Evolutionary conservation across 92 coral and sea anemone species (phyloP).

Genomic region (Galaxea fascicularis): DNA sequence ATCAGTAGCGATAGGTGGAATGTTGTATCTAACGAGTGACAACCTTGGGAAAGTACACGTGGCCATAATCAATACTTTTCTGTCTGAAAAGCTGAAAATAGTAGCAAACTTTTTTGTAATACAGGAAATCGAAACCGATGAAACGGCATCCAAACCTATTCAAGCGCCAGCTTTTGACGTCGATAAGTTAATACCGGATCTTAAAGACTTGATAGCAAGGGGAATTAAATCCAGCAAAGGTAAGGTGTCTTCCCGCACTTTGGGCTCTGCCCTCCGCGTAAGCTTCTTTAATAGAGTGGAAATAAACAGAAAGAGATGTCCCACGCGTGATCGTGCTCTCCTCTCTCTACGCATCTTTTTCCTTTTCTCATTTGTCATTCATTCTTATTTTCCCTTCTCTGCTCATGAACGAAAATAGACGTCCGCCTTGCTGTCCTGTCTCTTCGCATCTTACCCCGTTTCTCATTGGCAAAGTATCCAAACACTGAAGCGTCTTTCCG

Average conservation of each 20-base stretch:
- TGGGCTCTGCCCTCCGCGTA: background rate
- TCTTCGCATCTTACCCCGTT: background rate
- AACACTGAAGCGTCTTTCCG: too few relatives aligned
- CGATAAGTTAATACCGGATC: conserved; percentile 39
- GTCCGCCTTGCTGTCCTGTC: background rate
- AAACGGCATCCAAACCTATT: conserved; percentile 36
- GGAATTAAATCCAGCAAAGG: conserved; percentile 35
- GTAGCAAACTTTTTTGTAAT: background rate
- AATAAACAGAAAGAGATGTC: too few relatives aligned
- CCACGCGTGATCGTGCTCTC: too few relatives aligned
- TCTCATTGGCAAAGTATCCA: too few relatives aligned
- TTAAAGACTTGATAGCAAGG: conserved; percentile 43
- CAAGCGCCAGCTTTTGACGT: conserved; percentile 57
- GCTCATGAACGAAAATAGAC: too few relatives aligned
- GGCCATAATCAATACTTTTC: too few relatives aligned
- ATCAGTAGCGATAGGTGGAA: too few relatives aligned
- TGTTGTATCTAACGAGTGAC: too few relatives aligned
- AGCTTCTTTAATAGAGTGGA: background rate
- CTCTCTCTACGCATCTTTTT: background rate
- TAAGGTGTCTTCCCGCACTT: background rate
- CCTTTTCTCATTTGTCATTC: background rate
- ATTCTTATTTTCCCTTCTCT: too few relatives aligned
- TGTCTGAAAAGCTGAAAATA: background rate
- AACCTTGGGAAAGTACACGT: too few relatives aligned
- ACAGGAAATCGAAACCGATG: conserved; percentile 62